Evolutionary conservation across 2,113 vertebrate species (phyloP), one percentile per base, ranked within the genome.

Genomic region (Eudyptes chrysolophus): DNA sequence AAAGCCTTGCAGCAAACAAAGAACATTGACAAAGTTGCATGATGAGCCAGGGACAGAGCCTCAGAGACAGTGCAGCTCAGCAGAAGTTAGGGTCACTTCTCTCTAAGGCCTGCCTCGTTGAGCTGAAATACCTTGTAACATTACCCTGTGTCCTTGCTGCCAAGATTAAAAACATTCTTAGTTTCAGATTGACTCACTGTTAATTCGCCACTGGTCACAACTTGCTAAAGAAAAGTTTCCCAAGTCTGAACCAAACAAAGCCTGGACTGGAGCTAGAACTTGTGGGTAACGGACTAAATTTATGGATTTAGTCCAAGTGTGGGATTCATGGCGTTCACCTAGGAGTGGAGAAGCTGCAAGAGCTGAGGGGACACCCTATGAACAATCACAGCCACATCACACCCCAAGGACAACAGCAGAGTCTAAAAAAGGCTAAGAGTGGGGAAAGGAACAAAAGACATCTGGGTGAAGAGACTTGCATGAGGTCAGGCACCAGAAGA

Each of bases 21-120:
- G 29, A 62, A 72, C 25, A 52, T 7, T 19, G 27, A 19, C 20
- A 20, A 81, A 90, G 16, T 10, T 0, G 0, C 5, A 9, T 3
- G 7, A 86, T 38, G 29, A 80, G 44, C 13, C 6, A 57, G 27
- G 14, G 30, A 38, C 32, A 58, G 36, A 80, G 44, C 11, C 60
- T 38, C 78, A 71, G 48, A 57, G n/a, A 71, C 24, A 32, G 11
- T 4, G 34, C 20, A 85, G 62, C 30, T 69, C 80, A 72, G 19
- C 32, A 89, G 52, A 80, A 65, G 40, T 16, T 10, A 36, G 34
- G 3, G 13, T 76, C 54, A 40, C 16, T 82, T 90, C 74, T 52
- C 55, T 79, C 29, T 52, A 60, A 88, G 0, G 7, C 11, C 24
- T 49, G 15, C 22, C 68, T 62, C 44, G 5, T 44, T 85, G 16